These are phyloP conservation scores for Pammene aurita DNA, from an alignment of 2,888 invertebrate species.

Conservation along the genomic window DNA sequence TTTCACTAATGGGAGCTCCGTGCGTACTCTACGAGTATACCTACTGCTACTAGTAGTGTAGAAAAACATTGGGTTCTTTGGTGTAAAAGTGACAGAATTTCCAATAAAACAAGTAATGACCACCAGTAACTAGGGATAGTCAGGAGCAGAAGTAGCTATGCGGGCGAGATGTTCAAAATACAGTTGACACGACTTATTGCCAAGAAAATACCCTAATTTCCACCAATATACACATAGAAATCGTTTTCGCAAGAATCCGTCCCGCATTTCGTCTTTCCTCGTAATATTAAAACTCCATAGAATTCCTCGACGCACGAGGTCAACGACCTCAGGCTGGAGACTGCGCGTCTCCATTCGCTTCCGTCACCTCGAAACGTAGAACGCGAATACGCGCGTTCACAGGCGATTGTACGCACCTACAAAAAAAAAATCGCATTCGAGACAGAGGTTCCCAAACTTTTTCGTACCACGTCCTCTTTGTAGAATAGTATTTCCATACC, in stretches of 20 bases:
- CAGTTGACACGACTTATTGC: no score
- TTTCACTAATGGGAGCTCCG: not conserved
- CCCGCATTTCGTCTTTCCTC: constrained; percentile 21
- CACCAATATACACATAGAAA: not conserved
- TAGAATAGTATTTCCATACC: no score
- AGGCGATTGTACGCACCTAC: no score
- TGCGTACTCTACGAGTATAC: not conserved
- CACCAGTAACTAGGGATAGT: no score
- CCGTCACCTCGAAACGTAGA: constrained; percentile 3
- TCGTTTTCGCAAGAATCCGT: constrained; percentile 22
- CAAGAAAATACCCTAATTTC: not conserved
- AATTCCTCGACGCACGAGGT: constrained; percentile 38
- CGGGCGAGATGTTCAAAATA: no score
- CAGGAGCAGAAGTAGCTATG: no score
- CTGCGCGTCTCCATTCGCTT: constrained; percentile 36
- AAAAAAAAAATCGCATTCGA: no score
- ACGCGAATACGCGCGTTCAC: no score
- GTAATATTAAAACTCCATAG: constrained; percentile 40
- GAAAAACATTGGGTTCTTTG: not conserved
- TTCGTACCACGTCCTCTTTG: no score
- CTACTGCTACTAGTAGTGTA: not conserved
- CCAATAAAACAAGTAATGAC: not conserved
- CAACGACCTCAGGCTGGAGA: constrained; percentile 37
- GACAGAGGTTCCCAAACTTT: no score
- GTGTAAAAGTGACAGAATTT: not conserved